Percentiles rank a stretch among this genome's conserved stretches.
phyloP scores from a whole-genome alignment of 2,888 invertebrate genomes.

The Zaprionus bogoriensis region DNA sequence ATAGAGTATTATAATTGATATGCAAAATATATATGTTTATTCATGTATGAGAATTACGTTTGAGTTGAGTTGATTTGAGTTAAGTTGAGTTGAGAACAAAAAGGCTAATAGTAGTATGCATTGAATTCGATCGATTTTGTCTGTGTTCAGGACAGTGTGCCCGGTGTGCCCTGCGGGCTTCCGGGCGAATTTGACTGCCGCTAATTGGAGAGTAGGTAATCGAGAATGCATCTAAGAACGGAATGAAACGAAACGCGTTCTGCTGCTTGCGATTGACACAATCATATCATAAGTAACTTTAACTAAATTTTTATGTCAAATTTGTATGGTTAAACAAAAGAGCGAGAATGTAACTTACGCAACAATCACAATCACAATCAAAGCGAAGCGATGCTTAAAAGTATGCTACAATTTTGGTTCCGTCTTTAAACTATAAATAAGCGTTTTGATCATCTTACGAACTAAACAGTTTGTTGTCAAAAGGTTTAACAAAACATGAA shows the following conservation, averaged over 20 bases:
- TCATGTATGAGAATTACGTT: slow-evolving; percentile 38
- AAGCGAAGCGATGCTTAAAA: slow-evolving; percentile 43
- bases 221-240: slow-evolving; percentile 18
- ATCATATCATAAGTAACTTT: too few relatives aligned
- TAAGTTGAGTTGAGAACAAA: slow-evolving; percentile 35
- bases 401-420: slow-evolving; percentile 30
- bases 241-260: slow-evolving; percentile 12
- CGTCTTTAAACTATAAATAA: slow-evolving; percentile 19
- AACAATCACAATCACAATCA: slow-evolving; percentile 2
- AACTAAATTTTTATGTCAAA: slow-evolving; percentile 37
- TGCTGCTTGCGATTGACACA: slow-evolving; percentile 80
- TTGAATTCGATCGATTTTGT: slow-evolving; percentile 8
- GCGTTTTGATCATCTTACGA: slow-evolving; percentile 10
- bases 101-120: slow-evolving; percentile 41
- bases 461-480: too few relatives aligned
- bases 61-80: too few relatives aligned
- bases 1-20: slow-evolving; percentile 16
- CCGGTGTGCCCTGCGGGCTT: slow-evolving; percentile 1
- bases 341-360: slow-evolving; percentile 27
- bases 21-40: slow-evolving; percentile 36
- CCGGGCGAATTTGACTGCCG: slow-evolving; percentile 35
- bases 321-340: slow-evolving; percentile 35
- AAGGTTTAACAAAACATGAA: slow-evolving; percentile 4
- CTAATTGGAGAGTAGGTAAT: slow-evolving; percentile 22
- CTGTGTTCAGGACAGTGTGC: not conserved